phyloP scores from a whole-genome alignment of 2,797 vertebrate genomes.

The Amblyopsis hoosieri region DNA sequence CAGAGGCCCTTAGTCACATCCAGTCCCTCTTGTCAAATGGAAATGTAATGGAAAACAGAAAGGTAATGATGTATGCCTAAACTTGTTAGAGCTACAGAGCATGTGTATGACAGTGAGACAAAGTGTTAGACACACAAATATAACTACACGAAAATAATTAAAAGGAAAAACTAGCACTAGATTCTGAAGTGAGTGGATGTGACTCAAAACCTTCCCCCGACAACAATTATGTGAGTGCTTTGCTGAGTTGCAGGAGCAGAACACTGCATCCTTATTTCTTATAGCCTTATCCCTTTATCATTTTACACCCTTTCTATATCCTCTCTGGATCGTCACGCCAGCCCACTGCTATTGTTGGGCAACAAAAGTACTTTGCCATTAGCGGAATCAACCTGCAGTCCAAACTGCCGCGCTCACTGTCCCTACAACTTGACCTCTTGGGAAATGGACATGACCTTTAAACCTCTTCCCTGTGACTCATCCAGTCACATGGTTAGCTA shows the following conservation, averaged over 20 bases:
- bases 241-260: neutral
- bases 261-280: neutral
- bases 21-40: no score
- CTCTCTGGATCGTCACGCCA: neutral
- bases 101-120: no score
- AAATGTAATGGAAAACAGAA: no score
- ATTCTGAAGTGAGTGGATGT: neutral
- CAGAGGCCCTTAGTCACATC: no score
- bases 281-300: neutral
- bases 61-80: no score
- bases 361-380: slow-evolving; percentile 29
- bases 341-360: slow-evolving; percentile 10
- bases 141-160: neutral
- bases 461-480: slow-evolving; percentile 56
- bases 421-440: slow-evolving; percentile 55
- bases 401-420: slow-evolving; percentile 7
- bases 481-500: slow-evolving; percentile 65
- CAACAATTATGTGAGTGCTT: slow-evolving; percentile 1
- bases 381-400: slow-evolving; percentile 41
- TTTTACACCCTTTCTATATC: neutral
- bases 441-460: slow-evolving; percentile 75
- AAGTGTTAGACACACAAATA: no score
- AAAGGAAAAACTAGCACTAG: neutral
- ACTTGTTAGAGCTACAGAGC: no score
- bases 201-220: neutral